A percentile compares a stretch with the other conserved stretches of the same genome.
Evolutionary conservation across 1,140 invertebrate genomes (phyloP).

Genomic region (Bombus huntii): DNA sequence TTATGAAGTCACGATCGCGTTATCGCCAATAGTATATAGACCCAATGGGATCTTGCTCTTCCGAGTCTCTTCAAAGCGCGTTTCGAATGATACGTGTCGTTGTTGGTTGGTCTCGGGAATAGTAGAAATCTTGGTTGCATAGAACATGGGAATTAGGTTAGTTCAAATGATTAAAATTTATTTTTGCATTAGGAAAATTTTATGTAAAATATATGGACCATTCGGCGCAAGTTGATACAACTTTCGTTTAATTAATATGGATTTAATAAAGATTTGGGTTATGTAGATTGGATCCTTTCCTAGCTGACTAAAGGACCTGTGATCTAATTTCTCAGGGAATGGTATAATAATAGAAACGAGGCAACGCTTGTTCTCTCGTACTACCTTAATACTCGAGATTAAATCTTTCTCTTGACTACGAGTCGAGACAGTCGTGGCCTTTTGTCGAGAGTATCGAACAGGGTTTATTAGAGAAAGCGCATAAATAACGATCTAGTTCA

Average conservation of each 20-base stretch:
- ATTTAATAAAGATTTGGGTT: no score
- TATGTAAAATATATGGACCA: no score
- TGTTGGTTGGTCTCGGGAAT: neutral
- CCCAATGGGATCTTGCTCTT: neutral
- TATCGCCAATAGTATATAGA: neutral
- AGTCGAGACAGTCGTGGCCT: neutral
- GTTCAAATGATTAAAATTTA: no score
- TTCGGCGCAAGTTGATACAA: no score
- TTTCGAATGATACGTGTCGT: neutral
- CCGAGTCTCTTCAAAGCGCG: neutral
- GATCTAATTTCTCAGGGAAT: no score
- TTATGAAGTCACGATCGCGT: slow-evolving; percentile 71
- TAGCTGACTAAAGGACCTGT: no score
- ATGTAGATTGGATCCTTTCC: no score
- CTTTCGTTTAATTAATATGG: no score
- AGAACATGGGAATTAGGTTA: neutral
- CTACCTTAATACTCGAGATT: neutral
- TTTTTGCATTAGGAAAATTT: no score
- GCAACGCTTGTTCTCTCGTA: neutral
- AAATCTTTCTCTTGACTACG: neutral
- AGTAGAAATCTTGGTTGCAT: neutral
- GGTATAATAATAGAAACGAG: no score
- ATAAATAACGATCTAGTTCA: slow-evolving; percentile 16
- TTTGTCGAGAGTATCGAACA: neutral
- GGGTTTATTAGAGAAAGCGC: slow-evolving; percentile 9